Percentiles rank a stretch among this genome's conserved stretches.
Evolutionary conservation across 2,888 invertebrate genomes (phyloP).

Genomic region (Azorinus chamasolen): DNA sequence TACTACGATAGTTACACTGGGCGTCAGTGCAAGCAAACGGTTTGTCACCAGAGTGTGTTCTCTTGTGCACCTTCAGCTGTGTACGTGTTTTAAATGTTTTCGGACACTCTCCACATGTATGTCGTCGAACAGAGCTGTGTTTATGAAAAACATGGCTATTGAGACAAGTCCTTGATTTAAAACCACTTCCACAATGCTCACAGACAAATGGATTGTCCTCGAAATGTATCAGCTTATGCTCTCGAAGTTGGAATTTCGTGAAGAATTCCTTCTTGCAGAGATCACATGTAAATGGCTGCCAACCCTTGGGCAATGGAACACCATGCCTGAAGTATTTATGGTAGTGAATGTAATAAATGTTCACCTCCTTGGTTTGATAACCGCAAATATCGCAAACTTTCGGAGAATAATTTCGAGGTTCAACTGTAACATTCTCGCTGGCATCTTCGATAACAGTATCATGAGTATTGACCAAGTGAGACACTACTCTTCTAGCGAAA

Average conservation of each 20-base stretch:
- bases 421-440: slow-evolving; percentile 59
- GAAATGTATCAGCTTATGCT: slow-evolving; percentile 76
- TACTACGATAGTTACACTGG: slow-evolving; percentile 74
- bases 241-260: slow-evolving; percentile 79
- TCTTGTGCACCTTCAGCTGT: slow-evolving; percentile 75
- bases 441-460: slow-evolving; percentile 68
- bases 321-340: slow-evolving; percentile 82
- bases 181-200: slow-evolving; percentile 78
- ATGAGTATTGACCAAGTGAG: slow-evolving; percentile 75
- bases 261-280: slow-evolving; percentile 80
- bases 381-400: slow-evolving; percentile 81
- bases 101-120: slow-evolving; percentile 73
- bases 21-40: slow-evolving; percentile 76
- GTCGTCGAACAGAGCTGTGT: slow-evolving; percentile 73
- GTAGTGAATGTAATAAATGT: slow-evolving; percentile 79
- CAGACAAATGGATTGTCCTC: slow-evolving; percentile 79
- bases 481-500: slow-evolving; percentile 74
- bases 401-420: slow-evolving; percentile 49
- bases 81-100: slow-evolving; percentile 80
- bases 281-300: slow-evolving; percentile 78
- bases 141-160: slow-evolving; percentile 81
- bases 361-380: slow-evolving; percentile 76
- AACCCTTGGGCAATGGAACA: slow-evolving; percentile 78
- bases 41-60: slow-evolving; percentile 80
- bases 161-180: slow-evolving; percentile 74